Evolutionary conservation across 2,888 invertebrate species (phyloP), one percentile per base, ranked within the genome.

Genomic region (Polymixis lichenea): DNA sequence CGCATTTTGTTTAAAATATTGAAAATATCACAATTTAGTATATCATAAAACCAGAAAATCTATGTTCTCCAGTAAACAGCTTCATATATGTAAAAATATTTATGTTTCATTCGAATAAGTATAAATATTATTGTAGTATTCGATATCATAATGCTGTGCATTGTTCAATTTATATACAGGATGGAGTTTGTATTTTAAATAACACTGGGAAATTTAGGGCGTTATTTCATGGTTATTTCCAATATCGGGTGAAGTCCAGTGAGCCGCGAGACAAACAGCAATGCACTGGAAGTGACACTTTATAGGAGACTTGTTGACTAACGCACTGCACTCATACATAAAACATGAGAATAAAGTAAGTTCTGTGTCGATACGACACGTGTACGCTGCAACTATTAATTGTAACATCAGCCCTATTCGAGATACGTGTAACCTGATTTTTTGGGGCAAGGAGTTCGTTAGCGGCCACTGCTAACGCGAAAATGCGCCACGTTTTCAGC

Each of bases 51-150:
- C 46, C 4, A 67, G 11, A 69, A 56, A 60, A 51, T 60, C 64
- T 69, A 66, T 67, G 22, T 60, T 71, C 17, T 69, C 15, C 58
- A 85, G 28, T 71, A 85, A 83, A 85, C 67, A 70, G 13, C n/a
- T 60, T 67, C 51, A 66, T 25, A 32, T 55, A 65, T 53, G 9
- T 51, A 38, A 67, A 64, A 77, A 83, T 77, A 77, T 83, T 85
- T 73, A 77, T 68, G 17, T 75, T 80, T 65, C 51, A 56, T 15
- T 73, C 38, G 22, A 53, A 82, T 38, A 28, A 38, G 43, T 66
- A 85, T 70, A 82, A 82, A 83, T 77, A 70, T 82, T 82, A 82
- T 77, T 70, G 62, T 56, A 43, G 66, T 72, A 82, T 62, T 65
- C 43, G 51, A 83, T 67, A 78, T 71, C 55, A 78, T 83, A 73